Base-by-base conservation (phyloP, 2,888 invertebrate species). In the Odontothrips loti region DNA sequence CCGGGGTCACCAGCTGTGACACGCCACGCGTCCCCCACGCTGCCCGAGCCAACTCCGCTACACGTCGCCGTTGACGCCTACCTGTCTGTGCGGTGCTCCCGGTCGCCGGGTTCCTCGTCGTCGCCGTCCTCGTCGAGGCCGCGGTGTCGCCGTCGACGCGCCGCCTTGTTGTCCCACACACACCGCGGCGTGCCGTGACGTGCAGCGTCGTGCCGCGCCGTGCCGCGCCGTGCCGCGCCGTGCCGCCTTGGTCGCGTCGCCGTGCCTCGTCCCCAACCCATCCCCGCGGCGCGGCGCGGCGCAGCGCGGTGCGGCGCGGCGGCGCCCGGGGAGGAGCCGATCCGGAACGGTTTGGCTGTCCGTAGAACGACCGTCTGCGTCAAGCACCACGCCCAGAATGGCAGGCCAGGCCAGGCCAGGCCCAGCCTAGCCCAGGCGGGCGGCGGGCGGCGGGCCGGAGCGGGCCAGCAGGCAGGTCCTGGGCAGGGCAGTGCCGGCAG, bases 341-440 rank as follows among this genome's bases (percentile, higher is more conserved):
- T 6, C 34, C 34, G 34, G 34, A 43, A 43, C 34, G 34, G 34
- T 43, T 43, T 6, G 34, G 34, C 34, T 43, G 34, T n/a, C n/a
- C n/a, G n/a, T n/a, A n/a, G 17, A 6, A 58, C 27, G 68, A 27
- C 68, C 58, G 58, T 12, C 68, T 27, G 68, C 68, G 27, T 12
- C 68, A 27, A 75, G 68, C 68, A 75, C 68, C 68, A 75, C 68
- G 68, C 68, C 68, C 68, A 27, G 68, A 75, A 75, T 75, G 68
- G 23, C 27, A 27, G 68, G 68, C 10, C 23, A 23, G 27, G 68
- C 68, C 23, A 27, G 23, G 68, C 58, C 58, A 11, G 27, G 68
- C 68, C 23, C 23, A 27, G 68, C 68, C 23, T 23, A 27, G 68
- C 27, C 23, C 23, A 23, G 68, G 11, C n/a, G 63, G 63, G 23